Evolutionary conservation across 2,113 vertebrate genomes (phyloP).

Genomic region (Colinus virginianus): DNA sequence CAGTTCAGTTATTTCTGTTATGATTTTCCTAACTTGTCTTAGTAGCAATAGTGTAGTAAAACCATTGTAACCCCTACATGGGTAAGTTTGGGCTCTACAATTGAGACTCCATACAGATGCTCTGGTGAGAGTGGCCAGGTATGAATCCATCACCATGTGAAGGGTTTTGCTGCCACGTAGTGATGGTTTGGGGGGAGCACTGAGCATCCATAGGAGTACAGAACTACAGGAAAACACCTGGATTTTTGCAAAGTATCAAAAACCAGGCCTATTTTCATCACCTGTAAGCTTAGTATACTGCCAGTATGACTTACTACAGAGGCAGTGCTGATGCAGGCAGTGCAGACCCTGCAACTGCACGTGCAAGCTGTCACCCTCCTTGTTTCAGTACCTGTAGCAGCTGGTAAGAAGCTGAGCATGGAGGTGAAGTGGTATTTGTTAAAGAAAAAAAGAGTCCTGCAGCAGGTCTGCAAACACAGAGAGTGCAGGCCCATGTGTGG

Average conservation of each 20-base stretch:
- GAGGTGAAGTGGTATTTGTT: not conserved
- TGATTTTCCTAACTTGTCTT: not conserved
- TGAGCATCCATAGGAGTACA: not conserved
- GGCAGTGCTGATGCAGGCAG: not conserved
- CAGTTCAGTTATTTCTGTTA: not conserved
- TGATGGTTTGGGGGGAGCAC: not conserved
- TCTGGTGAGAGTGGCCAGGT: not conserved
- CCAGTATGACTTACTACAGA: not conserved
- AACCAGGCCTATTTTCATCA: not conserved
- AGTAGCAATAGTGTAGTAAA: not conserved
- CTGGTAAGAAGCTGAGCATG: not conserved
- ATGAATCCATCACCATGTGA: not conserved
- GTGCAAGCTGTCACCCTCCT: not conserved
- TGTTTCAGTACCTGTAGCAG: not conserved
- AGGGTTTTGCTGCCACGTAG: not conserved
- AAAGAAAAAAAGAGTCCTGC: not conserved
- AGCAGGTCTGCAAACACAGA: not conserved
- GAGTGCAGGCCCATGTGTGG: not conserved
- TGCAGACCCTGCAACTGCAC: not conserved
- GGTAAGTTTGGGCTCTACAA: not conserved
- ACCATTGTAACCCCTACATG: fast-evolving
- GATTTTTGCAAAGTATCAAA: not conserved
- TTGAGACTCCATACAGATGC: not conserved
- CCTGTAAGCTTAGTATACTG: not conserved
- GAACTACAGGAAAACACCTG: not conserved